Evolutionary conservation across 2,888 invertebrate species (phyloP).

Genomic region (Kryphioiulus occultus): DNA sequence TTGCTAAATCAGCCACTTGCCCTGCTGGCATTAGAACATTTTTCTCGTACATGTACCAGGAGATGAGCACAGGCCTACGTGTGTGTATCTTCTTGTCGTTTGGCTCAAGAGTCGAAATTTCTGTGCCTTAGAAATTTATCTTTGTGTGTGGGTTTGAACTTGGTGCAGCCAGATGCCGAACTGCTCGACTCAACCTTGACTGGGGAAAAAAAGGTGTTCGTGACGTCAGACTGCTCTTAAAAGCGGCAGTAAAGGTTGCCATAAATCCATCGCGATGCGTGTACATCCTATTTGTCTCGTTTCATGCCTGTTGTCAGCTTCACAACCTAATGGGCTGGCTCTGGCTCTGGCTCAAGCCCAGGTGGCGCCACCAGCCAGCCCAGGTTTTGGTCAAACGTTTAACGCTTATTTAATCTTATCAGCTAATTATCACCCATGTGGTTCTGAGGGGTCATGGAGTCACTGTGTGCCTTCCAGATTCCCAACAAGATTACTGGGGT

Average conservation of each 20-base stretch:
- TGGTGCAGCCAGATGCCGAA: not conserved
- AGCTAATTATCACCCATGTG: no score
- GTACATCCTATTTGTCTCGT: not conserved
- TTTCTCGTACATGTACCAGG: not conserved
- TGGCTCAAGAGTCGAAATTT: not conserved
- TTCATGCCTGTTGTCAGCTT: not conserved
- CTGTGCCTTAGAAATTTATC: not conserved
- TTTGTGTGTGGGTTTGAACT: not conserved
- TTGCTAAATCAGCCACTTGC: not conserved
- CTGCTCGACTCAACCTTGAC: not conserved
- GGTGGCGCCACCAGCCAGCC: no score
- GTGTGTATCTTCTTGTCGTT: no score
- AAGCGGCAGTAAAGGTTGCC: not conserved
- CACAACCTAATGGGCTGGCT: not conserved
- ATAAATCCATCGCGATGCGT: not conserved
- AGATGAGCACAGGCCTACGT: no score
- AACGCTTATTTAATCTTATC: no score
- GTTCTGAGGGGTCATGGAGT: no score
- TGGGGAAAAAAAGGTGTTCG: not conserved
- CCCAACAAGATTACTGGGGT: no score
- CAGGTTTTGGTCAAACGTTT: no score
- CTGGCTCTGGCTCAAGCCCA: no score
- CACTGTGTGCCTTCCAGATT: no score
- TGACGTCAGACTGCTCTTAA: not conserved
- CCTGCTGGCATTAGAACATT: not conserved